Base-by-base conservation (phyloP, 2,888 invertebrate genomes). In the Thecophora atra region DNA sequence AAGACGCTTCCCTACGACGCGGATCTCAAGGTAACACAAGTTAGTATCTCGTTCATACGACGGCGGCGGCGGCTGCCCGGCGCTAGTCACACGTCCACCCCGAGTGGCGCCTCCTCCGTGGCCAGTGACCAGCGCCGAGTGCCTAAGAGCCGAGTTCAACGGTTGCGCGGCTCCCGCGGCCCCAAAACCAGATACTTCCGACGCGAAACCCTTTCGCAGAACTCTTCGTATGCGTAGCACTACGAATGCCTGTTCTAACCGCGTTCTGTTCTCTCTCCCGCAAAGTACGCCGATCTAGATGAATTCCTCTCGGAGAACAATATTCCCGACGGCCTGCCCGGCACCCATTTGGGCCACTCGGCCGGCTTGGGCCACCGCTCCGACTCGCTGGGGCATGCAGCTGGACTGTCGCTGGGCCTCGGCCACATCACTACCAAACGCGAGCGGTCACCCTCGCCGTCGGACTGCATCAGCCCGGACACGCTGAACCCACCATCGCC, bases 261-360 rank as follows among this genome's bases (percentile, higher is more conserved):
- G 62, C 65, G 17, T 69, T 73, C 72, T 66, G 24, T 26, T 47
- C 47, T 47, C 47, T 47, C 47, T 47, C 47, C 13, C 47, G 37
- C 72, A 76, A 90, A 96, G 94, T 97, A 97, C 88, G 97, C 97
- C 89, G 97, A 97, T 89, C 89, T 98, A 89, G 97, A 98, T 89
- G 97, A 97, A 89, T 97, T 97, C 89, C 91, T 97, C 84, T 95
- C 94, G 84, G 97, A 97, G 88, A 97, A 97, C 87, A 96, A 95
- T 81, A 95, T 96, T 88, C 95, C 95, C 78, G 95, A 95, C 85
- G 91, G 91, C 77, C 89, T 91, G 80, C 89, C 91, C 68, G 89
- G 88, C 75, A 89, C 87, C 86, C 91, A 89, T 79, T 85, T 87
- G 83, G 87, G 87, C 71, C 87, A 87, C 80, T 81, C 86, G 69